Percentiles rank a stretch among this genome's conserved stretches.
Conservation (phyloP, 2,888 invertebrate genomes). For the Apodemia hepburni region DNA sequence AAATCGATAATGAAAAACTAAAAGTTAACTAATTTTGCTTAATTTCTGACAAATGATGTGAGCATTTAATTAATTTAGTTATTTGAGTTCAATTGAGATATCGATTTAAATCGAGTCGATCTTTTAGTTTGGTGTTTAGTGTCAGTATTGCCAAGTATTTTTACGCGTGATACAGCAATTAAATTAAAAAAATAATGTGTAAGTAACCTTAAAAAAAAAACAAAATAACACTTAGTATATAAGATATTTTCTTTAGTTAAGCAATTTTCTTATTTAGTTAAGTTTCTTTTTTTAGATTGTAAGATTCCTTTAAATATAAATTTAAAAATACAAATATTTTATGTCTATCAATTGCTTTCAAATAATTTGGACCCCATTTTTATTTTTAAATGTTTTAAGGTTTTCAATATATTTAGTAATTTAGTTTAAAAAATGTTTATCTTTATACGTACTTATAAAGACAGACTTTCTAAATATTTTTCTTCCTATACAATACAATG, state of each 20-base stretch:
- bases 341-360: not conserved
- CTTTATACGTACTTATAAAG: too few relatives aligned
- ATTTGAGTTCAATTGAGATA: too few relatives aligned
- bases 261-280: slow-evolving; percentile 7
- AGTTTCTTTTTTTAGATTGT: slow-evolving; percentile 1
- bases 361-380: not conserved
- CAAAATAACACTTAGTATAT: not conserved
- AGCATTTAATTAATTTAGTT: too few relatives aligned
- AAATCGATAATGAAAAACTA: not conserved
- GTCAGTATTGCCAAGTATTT: too few relatives aligned
- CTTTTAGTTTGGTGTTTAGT: too few relatives aligned
- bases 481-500: too few relatives aligned
- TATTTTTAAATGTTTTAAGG: not conserved
- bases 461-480: too few relatives aligned
- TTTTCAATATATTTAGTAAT: not conserved
- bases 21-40: not conserved
- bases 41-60: not conserved
- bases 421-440: not conserved
- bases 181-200: not conserved
- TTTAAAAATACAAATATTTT: not conserved
- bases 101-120: too few relatives aligned
- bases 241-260: slow-evolving; percentile 1
- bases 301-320: slow-evolving; percentile 6
- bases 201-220: not conserved
- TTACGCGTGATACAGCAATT: too few relatives aligned